Conservation (phyloP, 2,888 invertebrate species). For the Rutpela maculata region DNA sequence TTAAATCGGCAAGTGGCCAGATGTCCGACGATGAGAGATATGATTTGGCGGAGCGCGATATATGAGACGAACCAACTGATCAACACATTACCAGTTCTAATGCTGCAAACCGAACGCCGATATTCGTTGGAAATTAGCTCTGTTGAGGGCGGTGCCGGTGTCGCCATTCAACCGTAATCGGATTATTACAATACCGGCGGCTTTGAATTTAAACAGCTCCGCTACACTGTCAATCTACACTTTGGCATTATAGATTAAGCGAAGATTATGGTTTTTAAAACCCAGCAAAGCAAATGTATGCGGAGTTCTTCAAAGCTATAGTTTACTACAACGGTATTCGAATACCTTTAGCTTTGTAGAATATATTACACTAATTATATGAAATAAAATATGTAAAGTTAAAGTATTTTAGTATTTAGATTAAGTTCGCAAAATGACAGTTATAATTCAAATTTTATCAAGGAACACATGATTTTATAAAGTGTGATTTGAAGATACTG, state of each 20-base stretch:
- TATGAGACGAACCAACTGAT: constrained; percentile 35
- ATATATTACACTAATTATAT: too few relatives aligned
- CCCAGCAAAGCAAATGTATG: not conserved
- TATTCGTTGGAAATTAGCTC: constrained; percentile 48
- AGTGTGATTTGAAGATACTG: too few relatives aligned
- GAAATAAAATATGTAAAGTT: too few relatives aligned
- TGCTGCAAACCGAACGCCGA: constrained; percentile 42
- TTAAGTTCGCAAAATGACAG: too few relatives aligned
- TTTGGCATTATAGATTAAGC: constrained; percentile 26
- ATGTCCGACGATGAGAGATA: constrained; percentile 54
- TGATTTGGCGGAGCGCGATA: constrained; percentile 2
- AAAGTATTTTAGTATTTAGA: too few relatives aligned
- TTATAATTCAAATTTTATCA: too few relatives aligned
- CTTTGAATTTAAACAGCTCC: constrained; percentile 32
- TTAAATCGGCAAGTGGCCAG: constrained; percentile 53
- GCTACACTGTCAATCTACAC: constrained; percentile 28
- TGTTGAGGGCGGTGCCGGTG: constrained; percentile 51
- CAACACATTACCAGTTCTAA: constrained; percentile 40
- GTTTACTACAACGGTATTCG: too few relatives aligned
- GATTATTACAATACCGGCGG: constrained; percentile 52
- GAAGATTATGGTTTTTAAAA: constrained; percentile 29
- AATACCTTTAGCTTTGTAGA: too few relatives aligned
- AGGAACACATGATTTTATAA: too few relatives aligned
- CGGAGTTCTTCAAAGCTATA: too few relatives aligned
- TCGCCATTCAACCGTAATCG: constrained; percentile 58